Base-by-base conservation (phyloP, 1,140 invertebrate genomes). In the Cataglyphis hispanica region DNA sequence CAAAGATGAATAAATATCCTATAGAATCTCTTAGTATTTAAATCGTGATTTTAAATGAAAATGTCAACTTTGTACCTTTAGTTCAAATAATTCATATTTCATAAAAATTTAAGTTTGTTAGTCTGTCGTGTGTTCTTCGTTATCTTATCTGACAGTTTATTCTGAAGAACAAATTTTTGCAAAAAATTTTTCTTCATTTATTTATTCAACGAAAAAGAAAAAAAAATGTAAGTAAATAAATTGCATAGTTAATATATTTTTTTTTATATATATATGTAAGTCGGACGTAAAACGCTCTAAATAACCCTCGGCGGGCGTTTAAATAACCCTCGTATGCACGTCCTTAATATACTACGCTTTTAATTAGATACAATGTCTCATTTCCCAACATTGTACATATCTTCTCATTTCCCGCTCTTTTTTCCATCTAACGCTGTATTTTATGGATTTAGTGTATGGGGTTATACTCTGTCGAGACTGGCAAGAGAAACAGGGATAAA, bases 341-440 rank as follows among this genome's bases (percentile, higher is more conserved):
- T 64, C 27, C 16, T 66, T 78, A 46, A 50, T 34, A 16, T 46
- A 46, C 27, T 63, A 77, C 19, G 5, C 6, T 40, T 50, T 34
- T 77, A 77, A 50, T 64, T 46, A 22, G n/a, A 19, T 63, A 31
- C 11, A 19, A 77, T 77, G 22, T 64, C n/a, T 77, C 2, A 64
- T 77, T 11, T 77, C 27, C 2, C 10, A 46, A 16, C 16, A 75
- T 60, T n/a, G 27, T 0, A 46, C 60, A 25, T 75, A 25, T 50
- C 11, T 77, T 34, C 5, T 64, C 27, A 64, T 63, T 63, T 43
- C 37, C 27, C 1, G 11, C n/a, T 46, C n/a, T 16, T 43, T 46
- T 77, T 46, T 69, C 43, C 40, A 77, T 66, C 64, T 64, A 31
- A 61, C 37, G 40, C 16, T 77, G 10, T 77, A 3, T 63, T 77